Evolutionary conservation across 2,113 vertebrate species (phyloP).

Genomic region (Montifringilla adamsi): DNA sequence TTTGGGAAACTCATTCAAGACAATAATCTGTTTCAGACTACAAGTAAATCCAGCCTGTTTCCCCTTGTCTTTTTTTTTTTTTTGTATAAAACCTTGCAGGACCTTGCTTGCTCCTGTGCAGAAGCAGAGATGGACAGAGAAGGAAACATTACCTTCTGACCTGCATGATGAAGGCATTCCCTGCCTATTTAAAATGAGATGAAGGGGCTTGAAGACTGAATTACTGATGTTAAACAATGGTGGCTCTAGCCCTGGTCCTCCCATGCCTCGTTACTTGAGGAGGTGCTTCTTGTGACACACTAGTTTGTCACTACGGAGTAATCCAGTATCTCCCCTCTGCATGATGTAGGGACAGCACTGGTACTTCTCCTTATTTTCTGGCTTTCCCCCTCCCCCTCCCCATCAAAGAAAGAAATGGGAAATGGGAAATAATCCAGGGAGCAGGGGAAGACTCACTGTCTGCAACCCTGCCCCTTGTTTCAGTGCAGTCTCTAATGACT

Average conservation of each 20-base stretch:
- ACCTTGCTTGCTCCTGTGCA: not conserved
- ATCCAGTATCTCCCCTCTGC: not conserved
- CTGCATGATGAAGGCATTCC: fast-evolving
- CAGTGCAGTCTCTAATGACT: not conserved
- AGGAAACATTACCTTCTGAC: not conserved
- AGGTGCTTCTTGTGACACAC: not conserved
- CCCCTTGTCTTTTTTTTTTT: not conserved
- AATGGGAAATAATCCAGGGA: not conserved
- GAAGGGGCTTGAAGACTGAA: not conserved
- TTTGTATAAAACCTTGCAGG: not conserved
- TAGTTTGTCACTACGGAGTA: not conserved
- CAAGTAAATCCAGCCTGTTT: not conserved
- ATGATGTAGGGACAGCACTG: not conserved
- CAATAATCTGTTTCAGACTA: not conserved
- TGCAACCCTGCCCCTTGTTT: not conserved
- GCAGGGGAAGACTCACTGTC: not conserved
- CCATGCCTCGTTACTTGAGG: not conserved
- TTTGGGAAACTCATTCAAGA: not conserved
- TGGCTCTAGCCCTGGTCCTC: not conserved
- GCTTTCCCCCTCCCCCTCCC: not conserved
- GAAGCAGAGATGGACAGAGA: not conserved
- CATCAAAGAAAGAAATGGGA: not conserved
- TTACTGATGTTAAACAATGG: not conserved
- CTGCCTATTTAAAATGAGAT: not conserved
- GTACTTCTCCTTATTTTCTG: not conserved